A percentile compares a stretch with the other conserved stretches of the same genome.
phyloP scores from a whole-genome alignment of 2,797 vertebrate species.

The Neoniphon sammara region DNA sequence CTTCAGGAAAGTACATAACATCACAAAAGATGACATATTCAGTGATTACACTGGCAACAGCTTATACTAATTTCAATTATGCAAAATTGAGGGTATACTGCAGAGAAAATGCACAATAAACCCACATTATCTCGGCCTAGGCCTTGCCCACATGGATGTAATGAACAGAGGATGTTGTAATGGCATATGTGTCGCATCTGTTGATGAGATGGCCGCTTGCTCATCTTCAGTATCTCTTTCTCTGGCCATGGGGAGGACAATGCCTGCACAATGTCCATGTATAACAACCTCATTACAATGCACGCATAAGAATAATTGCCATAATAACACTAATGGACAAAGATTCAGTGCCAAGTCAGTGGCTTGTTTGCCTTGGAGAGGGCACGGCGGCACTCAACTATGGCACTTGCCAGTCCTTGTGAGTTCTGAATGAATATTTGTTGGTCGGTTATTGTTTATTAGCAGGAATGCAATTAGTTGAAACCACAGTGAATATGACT shows the following conservation, averaged over 20 bases:
- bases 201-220: constrained; percentile 49
- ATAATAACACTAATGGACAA: constrained; percentile 73
- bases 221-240: constrained; percentile 55
- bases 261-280: constrained; percentile 52
- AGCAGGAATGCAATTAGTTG: constrained; percentile 35
- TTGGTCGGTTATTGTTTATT: constrained; percentile 60
- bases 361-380: constrained; percentile 63
- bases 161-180: constrained; percentile 43
- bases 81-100: constrained; percentile 24
- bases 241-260: constrained; percentile 45
- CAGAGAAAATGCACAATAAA: constrained; percentile 39
- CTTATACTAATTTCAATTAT: constrained; percentile 40
- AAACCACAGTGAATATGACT: constrained; percentile 40
- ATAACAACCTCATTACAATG: constrained; percentile 64
- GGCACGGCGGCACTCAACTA: constrained; percentile 49
- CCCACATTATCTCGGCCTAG: constrained; percentile 39
- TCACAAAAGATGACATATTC: constrained; percentile 48
- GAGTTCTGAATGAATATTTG: constrained; percentile 39
- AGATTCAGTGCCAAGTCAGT: constrained; percentile 62
- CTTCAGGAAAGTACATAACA: constrained; percentile 45
- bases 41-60: constrained; percentile 48
- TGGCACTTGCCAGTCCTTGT: constrained; percentile 50
- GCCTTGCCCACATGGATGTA: constrained; percentile 42
- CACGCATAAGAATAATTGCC: constrained; percentile 67
- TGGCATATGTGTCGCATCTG: constrained; percentile 50